phyloP scores from a whole-genome alignment of 2,797 vertebrate species.

The Ctenopoma kingsleyae region DNA sequence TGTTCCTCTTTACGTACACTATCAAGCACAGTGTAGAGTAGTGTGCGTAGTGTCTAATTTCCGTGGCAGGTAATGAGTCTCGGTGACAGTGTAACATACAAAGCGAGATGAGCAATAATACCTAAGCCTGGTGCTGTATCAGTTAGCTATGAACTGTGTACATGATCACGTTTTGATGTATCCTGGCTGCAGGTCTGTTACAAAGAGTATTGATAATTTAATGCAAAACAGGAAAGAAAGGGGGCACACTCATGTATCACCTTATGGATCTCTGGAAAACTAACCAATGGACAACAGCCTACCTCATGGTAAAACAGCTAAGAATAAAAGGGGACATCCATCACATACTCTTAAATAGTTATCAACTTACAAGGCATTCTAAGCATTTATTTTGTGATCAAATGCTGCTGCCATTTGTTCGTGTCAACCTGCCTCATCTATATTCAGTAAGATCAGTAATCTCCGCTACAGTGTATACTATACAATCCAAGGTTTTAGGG shows the following conservation, averaged over 20 bases:
- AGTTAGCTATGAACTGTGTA: constrained; percentile 18
- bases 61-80: constrained; percentile 31
- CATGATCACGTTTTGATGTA: constrained; percentile 22
- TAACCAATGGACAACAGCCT: not conserved
- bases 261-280: constrained; percentile 4
- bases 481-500: not conserved
- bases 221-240: constrained; percentile 24
- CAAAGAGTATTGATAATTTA: constrained; percentile 34
- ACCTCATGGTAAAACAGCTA: not conserved
- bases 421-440: not conserved
- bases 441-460: constrained; percentile 1
- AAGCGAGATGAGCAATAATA: constrained; percentile 23
- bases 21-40: constrained; percentile 7
- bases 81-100: constrained; percentile 29
- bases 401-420: constrained; percentile 9
- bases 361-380: not conserved
- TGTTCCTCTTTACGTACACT: constrained; percentile 10
- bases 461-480: not conserved
- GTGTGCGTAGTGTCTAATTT: constrained; percentile 43
- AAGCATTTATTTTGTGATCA: constrained; percentile 10
- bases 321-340: not conserved
- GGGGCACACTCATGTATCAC: constrained; percentile 1
- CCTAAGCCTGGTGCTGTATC: constrained; percentile 22
- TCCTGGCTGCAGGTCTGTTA: constrained; percentile 12
- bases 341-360: constrained; percentile 5